These are phyloP conservation scores for Marcusenius ussheri DNA, from an alignment of 2,113 vertebrate genomes.

Conservation along the genomic window DNA sequence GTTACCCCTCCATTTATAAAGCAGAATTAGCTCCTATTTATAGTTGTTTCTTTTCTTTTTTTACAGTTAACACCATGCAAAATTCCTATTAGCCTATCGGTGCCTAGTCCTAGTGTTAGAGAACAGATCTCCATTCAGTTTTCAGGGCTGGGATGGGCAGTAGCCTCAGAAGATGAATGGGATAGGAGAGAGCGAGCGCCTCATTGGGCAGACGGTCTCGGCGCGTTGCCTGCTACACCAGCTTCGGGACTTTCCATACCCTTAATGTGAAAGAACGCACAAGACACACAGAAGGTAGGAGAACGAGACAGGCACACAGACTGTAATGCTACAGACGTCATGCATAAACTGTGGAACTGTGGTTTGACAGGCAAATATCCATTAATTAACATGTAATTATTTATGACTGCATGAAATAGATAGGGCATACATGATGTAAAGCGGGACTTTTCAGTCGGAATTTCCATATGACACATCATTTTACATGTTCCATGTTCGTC, in stretches of 20 bases:
- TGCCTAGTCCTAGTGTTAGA: neutral
- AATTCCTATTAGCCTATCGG: neutral
- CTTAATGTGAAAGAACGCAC: conserved; percentile 62
- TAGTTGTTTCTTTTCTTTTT: neutral
- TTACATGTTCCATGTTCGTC: conserved; percentile 2
- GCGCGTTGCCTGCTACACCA: conserved; percentile 77
- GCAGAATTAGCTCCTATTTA: neutral
- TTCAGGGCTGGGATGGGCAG: conserved; percentile 52
- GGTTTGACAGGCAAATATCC: conserved; percentile 7
- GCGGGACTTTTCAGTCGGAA: neutral
- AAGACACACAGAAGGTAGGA: conserved; percentile 59
- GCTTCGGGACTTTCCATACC: conserved; percentile 90
- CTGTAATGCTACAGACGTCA: neutral
- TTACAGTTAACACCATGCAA: neutral
- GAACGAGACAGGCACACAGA: conserved; percentile 53
- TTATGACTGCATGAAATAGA: neutral
- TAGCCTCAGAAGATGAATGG: conserved; percentile 83
- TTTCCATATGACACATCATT: neutral
- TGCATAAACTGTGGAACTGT: conserved; percentile 5
- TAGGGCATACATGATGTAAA: neutral
- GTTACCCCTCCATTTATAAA: neutral
- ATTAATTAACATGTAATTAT: conserved; percentile 3
- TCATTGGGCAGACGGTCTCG: conserved; percentile 87
- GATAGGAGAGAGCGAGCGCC: conserved; percentile 85
- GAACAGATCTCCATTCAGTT: neutral